Conservation (phyloP, 2,888 invertebrate species). For the Plagiodera versicolora region DNA sequence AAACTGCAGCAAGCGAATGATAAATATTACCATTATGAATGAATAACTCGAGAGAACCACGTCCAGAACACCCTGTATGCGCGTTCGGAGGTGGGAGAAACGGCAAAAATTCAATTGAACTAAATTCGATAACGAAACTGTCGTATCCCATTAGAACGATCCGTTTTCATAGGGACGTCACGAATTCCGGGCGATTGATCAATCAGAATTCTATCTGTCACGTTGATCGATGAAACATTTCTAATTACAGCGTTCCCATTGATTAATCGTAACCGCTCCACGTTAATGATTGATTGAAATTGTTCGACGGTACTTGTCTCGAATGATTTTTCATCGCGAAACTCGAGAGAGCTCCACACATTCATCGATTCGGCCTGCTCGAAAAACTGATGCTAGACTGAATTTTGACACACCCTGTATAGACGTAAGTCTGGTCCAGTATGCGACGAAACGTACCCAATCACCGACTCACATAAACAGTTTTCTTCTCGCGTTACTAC, state of each 20-base stretch:
- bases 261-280: constrained; percentile 7
- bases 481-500: not conserved
- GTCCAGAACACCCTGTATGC: too few relatives aligned
- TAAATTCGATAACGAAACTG: not conserved
- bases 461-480: too few relatives aligned
- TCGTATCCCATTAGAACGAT: constrained; percentile 11
- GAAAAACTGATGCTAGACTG: too few relatives aligned
- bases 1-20: too few relatives aligned
- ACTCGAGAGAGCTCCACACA: too few relatives aligned
- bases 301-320: not conserved
- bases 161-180: constrained; percentile 8
- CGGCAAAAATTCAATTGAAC: not conserved
- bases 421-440: too few relatives aligned
- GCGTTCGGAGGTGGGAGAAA: too few relatives aligned
- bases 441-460: too few relatives aligned
- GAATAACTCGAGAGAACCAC: too few relatives aligned
- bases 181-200: constrained; percentile 9
- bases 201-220: constrained; percentile 14
- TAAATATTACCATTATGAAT: too few relatives aligned
- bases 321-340: not conserved
- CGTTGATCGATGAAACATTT: constrained; percentile 12
- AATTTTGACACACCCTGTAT: too few relatives aligned
- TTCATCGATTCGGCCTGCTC: too few relatives aligned
- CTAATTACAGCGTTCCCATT: constrained; percentile 12
- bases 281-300: constrained; percentile 6